Conservation (phyloP, 1,140 invertebrate genomes). For the Camponotus pennsylvanicus region DNA sequence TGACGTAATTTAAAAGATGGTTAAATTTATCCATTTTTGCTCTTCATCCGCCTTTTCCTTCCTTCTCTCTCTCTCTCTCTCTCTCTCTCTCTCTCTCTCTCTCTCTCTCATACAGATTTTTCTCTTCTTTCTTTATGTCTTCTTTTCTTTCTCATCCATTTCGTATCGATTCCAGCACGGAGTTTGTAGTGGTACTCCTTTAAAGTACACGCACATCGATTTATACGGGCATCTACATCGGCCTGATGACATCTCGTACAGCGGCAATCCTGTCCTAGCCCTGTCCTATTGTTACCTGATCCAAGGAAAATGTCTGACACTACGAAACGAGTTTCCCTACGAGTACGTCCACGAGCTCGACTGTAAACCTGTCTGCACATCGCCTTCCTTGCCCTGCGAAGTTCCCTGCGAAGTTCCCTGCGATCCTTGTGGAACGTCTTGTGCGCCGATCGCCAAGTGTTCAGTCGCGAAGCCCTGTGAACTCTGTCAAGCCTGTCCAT, state of each 20-base stretch:
- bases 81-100: not conserved
- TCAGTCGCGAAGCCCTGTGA: slow-evolving; percentile 47
- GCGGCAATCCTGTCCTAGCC: slow-evolving; percentile 79
- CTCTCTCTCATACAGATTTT: not conserved
- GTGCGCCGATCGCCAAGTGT: slow-evolving; percentile 26
- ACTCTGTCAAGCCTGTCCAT: slow-evolving; percentile 16
- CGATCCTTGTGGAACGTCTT: slow-evolving; percentile 22
- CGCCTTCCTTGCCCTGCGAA: slow-evolving; percentile 65
- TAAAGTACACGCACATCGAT: slow-evolving; percentile 84
- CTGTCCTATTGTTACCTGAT: slow-evolving; percentile 82
- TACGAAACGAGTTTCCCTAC: slow-evolving; percentile 72
- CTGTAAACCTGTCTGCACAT: slow-evolving; percentile 75
- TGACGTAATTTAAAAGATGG: slow-evolving; percentile 46
- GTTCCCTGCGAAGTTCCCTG: slow-evolving; percentile 67
- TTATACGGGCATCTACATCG: slow-evolving; percentile 72
- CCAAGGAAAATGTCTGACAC: slow-evolving; percentile 81
- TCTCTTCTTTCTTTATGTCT: not conserved
- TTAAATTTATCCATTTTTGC: slow-evolving; percentile 32
- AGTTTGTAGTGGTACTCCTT: slow-evolving; percentile 78
- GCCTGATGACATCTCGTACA: slow-evolving; percentile 74
- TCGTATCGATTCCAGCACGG: slow-evolving; percentile 80
- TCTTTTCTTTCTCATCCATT: not conserved
- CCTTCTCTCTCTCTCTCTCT: no score
- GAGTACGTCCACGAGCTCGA: slow-evolving; percentile 77
- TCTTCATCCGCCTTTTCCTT: not conserved